A percentile compares a stretch with the other conserved stretches of the same genome.
Evolutionary conservation across 2,888 invertebrate genomes (phyloP).

Genomic region (Rugalucina vietnamica): DNA sequence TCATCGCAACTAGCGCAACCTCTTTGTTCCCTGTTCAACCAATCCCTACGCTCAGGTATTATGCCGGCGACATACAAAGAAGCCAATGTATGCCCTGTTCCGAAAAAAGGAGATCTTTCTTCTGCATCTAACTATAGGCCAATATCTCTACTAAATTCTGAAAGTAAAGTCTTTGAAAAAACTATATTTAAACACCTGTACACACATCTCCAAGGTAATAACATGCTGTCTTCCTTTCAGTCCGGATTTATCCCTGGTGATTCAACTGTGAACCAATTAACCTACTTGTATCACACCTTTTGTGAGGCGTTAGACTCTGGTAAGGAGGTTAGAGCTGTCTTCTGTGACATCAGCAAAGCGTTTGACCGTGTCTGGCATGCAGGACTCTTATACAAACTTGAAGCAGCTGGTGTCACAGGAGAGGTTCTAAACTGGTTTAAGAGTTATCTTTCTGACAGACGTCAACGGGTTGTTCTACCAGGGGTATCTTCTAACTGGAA

Average conservation of each 20-base stretch:
- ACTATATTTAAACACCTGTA: constrained; percentile 17
- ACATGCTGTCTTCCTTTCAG: constrained; percentile 10
- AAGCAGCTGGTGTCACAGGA: background rate
- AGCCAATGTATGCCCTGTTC: constrained; percentile 24
- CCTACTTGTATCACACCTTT: constrained; percentile 19
- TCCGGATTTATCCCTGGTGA: constrained; percentile 38
- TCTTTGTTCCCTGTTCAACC: constrained; percentile 30
- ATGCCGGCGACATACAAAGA: constrained; percentile 25
- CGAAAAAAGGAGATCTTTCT: constrained; percentile 18
- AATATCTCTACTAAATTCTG: constrained; percentile 9
- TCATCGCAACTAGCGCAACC: constrained; percentile 11
- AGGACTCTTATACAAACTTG: constrained; percentile 27
- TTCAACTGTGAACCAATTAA: constrained; percentile 38
- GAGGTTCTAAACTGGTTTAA: background rate
- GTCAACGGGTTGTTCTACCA: constrained; percentile 6
- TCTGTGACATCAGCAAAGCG: constrained; percentile 47
- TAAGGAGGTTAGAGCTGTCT: constrained; percentile 39
- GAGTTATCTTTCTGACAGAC: background rate
- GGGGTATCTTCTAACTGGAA: background rate
- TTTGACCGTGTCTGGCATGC: constrained; percentile 45
- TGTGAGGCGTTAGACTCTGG: constrained; percentile 29
- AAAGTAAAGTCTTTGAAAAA: constrained; percentile 19
- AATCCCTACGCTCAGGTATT: background rate
- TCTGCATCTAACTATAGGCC: constrained; percentile 28
- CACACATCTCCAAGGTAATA: background rate